Evolutionary conservation across 2,113 vertebrate genomes (phyloP).

Genomic region (Cercopithecus mona): DNA sequence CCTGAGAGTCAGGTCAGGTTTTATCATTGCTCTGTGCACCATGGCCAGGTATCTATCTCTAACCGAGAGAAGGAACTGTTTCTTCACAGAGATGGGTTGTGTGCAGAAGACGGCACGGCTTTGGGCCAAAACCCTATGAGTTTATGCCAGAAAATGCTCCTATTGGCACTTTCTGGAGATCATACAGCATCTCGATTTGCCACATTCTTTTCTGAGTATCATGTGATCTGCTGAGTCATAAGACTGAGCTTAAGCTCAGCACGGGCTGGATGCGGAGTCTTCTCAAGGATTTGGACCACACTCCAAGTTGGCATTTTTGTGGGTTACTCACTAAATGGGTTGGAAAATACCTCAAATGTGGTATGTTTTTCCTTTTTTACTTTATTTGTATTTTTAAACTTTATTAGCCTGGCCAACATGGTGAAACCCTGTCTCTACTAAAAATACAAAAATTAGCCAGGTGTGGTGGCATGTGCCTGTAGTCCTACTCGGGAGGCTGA

Average conservation of each 20-base stretch:
- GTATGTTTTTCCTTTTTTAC: background rate
- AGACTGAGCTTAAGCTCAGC: background rate
- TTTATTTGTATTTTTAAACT: too few species aligned
- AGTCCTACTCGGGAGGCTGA: too few species aligned
- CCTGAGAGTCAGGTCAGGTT: background rate
- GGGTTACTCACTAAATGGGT: background rate
- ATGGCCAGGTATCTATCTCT: background rate
- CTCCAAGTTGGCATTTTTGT: background rate
- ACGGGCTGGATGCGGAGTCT: background rate
- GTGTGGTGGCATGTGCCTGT: too few species aligned
- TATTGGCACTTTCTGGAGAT: background rate
- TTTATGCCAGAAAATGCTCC: background rate
- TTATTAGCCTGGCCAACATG: too few species aligned
- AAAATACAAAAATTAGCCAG: too few species aligned
- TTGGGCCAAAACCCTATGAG: background rate
- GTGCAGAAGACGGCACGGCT: background rate
- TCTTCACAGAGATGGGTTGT: background rate
- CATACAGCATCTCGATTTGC: background rate
- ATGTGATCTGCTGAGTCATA: background rate
- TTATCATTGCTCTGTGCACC: background rate
- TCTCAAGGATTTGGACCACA: background rate
- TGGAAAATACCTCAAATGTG: background rate
- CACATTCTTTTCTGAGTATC: too few species aligned
- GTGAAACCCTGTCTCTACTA: too few species aligned
- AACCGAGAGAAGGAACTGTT: background rate